A percentile compares a stretch with the other conserved stretches of the same genome.
Conservation (phyloP, 2,797 vertebrate genomes). For the Arctocebus calabarensis region DNA sequence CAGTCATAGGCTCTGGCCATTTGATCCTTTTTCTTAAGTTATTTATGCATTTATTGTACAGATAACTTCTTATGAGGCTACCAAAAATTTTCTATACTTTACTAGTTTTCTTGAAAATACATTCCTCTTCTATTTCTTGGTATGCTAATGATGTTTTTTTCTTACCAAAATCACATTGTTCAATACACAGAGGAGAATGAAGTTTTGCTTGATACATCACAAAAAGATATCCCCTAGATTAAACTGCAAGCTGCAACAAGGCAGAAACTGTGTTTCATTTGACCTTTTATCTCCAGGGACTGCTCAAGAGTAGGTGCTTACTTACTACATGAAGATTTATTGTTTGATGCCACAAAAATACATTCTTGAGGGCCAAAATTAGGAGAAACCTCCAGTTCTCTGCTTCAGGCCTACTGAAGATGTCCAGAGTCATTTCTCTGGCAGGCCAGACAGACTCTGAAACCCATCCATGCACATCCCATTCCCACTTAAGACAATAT, state of each 20-base stretch:
- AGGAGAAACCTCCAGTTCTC: conserved; percentile 28
- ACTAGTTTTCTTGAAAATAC: conserved; percentile 50
- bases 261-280: background rate
- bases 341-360: conserved; percentile 34
- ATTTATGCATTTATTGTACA: background rate
- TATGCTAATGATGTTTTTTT: background rate
- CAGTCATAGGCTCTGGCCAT: background rate
- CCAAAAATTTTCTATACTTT: background rate
- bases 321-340: background rate
- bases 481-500: background rate
- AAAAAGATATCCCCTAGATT: background rate
- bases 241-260: background rate
- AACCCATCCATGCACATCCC: background rate
- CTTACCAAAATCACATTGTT: conserved; percentile 15
- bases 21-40: conserved; percentile 9
- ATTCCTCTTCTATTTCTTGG: conserved; percentile 12
- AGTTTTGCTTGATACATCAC: background rate
- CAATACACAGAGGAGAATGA: conserved; percentile 12
- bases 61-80: conserved; percentile 39
- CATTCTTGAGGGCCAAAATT: background rate
- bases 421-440: background rate
- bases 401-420: background rate
- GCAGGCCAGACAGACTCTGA: background rate
- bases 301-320: background rate
- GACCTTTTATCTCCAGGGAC: background rate